A percentile compares a stretch with the other conserved stretches of the same genome.
Conservation (phyloP, 2,888 invertebrate genomes). For the Stenotaenia linearis region DNA sequence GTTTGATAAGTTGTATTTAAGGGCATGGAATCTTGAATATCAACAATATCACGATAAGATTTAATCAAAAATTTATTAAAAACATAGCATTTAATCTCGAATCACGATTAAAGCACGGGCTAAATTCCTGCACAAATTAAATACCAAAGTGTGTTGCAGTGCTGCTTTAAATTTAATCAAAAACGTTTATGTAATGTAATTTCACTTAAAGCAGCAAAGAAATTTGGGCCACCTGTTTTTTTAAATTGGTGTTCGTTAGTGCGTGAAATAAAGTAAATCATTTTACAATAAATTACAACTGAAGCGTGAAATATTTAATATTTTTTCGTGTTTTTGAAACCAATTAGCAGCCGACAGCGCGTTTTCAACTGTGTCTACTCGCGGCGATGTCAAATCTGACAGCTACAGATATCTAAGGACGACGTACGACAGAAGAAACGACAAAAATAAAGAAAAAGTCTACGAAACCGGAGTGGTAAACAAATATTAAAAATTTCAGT, state of each 20-base stretch:
- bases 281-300: no score
- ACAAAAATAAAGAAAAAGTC: slow-evolving; percentile 17
- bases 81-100: no score
- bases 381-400: slow-evolving; percentile 32
- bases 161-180: not conserved
- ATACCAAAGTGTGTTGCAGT: not conserved
- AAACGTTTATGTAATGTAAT: not conserved
- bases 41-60: no score
- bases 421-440: not conserved
- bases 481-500: not conserved
- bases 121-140: not conserved
- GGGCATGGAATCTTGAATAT: no score
- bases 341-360: not conserved
- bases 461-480: slow-evolving; percentile 28
- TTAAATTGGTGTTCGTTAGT: no score
- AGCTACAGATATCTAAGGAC: slow-evolving; percentile 24
- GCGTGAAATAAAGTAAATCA: no score
- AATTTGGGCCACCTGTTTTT: not conserved
- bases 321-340: not conserved
- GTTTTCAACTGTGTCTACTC: not conserved
- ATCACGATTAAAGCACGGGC: not conserved
- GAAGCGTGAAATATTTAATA: no score
- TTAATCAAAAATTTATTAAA: no score
- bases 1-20: no score
- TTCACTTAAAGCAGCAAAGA: no score